Evolutionary conservation across 2,888 invertebrate genomes (phyloP).

Genomic region (Ferdinandea cuprea): DNA sequence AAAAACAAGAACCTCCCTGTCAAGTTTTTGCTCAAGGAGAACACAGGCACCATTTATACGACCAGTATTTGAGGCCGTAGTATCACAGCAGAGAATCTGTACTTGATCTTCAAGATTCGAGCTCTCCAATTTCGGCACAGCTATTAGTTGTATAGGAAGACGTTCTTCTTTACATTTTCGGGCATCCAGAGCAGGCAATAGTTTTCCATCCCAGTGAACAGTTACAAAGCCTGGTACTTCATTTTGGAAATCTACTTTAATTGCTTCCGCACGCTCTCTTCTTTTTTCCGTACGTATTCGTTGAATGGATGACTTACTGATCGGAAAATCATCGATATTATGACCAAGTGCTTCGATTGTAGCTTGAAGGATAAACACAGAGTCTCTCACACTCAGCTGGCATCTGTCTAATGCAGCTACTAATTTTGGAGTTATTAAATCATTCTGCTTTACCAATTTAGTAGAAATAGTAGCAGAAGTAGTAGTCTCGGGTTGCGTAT

Average conservation of each 20-base stretch:
- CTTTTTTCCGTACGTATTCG: constrained; percentile 67
- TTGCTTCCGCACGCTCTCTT: constrained; percentile 75
- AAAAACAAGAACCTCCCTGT: constrained; percentile 53
- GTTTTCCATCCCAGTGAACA: constrained; percentile 78
- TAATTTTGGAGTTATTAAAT: constrained; percentile 67
- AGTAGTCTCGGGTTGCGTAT: neutral
- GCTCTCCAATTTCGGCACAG: constrained; percentile 76
- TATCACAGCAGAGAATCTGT: constrained; percentile 75
- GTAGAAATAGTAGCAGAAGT: neutral
- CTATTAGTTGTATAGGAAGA: constrained; percentile 76
- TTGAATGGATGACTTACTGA: constrained; percentile 77
- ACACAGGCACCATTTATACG: constrained; percentile 76
- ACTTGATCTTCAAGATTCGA: constrained; percentile 74
- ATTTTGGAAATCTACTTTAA: constrained; percentile 79
- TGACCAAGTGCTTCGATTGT: constrained; percentile 74
- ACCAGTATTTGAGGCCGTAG: constrained; percentile 76
- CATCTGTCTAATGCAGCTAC: constrained; percentile 69
- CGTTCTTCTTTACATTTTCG: constrained; percentile 76
- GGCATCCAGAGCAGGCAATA: constrained; percentile 76
- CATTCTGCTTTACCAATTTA: neutral
- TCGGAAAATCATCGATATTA: too few relatives aligned
- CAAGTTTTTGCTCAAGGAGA: constrained; percentile 74
- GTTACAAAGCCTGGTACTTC: constrained; percentile 77
- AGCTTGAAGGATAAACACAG: constrained; percentile 76
- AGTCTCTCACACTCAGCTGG: constrained; percentile 71